Evolutionary conservation across 1,140 invertebrate genomes (phyloP).

Genomic region (Drosophila carrolli): DNA sequence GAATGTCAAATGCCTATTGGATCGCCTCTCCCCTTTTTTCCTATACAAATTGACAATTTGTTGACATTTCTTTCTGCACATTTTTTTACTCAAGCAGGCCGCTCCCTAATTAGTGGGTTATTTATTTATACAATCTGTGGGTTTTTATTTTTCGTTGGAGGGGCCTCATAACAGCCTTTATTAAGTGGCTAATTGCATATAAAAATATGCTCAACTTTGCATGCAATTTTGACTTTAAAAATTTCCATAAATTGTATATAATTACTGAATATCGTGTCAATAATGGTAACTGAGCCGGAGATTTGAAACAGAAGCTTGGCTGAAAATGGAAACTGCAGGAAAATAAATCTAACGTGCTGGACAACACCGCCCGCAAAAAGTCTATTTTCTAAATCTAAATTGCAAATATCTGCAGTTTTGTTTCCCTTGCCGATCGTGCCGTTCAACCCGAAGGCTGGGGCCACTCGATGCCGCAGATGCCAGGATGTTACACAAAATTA

Average conservation of each 20-base stretch:
- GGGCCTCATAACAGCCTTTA: not conserved
- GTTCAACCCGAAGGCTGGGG: constrained; percentile 64
- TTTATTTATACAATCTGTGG: constrained; percentile 32
- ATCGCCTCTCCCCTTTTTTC: constrained; percentile 1
- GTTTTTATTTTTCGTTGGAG: constrained; percentile 8
- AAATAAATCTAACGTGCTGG: constrained; percentile 2
- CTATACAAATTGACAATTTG: constrained; percentile 69
- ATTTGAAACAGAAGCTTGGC: constrained; percentile 24
- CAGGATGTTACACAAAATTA: constrained; percentile 79
- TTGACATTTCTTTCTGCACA: constrained; percentile 48
- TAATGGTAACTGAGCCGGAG: constrained; percentile 15
- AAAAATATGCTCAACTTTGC: constrained; percentile 36
- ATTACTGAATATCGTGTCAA: constrained; percentile 28
- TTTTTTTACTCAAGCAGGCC: constrained; percentile 26
- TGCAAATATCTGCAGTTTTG: constrained; percentile 48
- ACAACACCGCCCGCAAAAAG: constrained; percentile 17
- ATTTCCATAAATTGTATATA: constrained; percentile 29
- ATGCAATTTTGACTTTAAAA: constrained; percentile 20
- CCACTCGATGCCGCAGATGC: constrained; percentile 60
- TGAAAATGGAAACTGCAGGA: constrained; percentile 3
- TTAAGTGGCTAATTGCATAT: constrained; percentile 11
- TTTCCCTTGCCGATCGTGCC: constrained; percentile 29
- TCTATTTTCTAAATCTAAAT: constrained; percentile 55
- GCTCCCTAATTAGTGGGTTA: constrained; percentile 70
- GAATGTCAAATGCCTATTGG: constrained; percentile 78